phyloP scores from a whole-genome alignment of 53 echinoderm and acorn worm genomes.

The Temnopleurus reevesii region DNA sequence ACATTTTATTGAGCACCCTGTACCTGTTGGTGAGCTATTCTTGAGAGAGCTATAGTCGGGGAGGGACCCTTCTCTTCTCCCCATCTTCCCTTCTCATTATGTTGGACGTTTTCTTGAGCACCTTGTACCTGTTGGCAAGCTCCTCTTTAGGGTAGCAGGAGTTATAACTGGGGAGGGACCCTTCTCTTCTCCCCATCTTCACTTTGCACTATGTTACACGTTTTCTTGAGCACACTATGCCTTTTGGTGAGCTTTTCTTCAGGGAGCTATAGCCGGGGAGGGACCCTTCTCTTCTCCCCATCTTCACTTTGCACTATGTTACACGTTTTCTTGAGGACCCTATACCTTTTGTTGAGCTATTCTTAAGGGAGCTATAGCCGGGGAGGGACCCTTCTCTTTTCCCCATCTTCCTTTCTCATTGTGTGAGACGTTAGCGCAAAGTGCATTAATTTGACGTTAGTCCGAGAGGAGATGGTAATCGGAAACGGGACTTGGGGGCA shows the following conservation, averaged over 20 bases:
- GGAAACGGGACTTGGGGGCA: constrained; percentile 45
- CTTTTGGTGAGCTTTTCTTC: neutral
- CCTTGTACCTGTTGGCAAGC: neutral
- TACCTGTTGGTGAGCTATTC: too few relatives aligned
- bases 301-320: too few relatives aligned
- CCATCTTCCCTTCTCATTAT: too few relatives aligned
- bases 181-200: neutral
- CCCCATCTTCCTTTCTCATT: neutral
- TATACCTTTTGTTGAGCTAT: neutral
- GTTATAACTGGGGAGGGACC: too few relatives aligned
- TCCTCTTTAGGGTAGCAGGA: neutral
- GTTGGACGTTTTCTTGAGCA: neutral
- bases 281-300: neutral
- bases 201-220: neutral
- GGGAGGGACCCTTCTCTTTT: neutral
- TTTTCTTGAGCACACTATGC: neutral
- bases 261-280: neutral
- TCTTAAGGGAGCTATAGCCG: constrained; percentile 12
- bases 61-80: neutral
- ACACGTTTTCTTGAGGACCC: neutral
- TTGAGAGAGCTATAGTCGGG: too few relatives aligned
- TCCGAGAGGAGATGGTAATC: constrained; percentile 16
- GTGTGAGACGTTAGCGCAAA: neutral
- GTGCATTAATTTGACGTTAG: constrained; percentile 50
- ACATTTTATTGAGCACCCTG: neutral